These are phyloP conservation scores for Neotoxoptera formosana DNA, from an alignment of 1,140 invertebrate species.

Conservation along the genomic window DNA sequence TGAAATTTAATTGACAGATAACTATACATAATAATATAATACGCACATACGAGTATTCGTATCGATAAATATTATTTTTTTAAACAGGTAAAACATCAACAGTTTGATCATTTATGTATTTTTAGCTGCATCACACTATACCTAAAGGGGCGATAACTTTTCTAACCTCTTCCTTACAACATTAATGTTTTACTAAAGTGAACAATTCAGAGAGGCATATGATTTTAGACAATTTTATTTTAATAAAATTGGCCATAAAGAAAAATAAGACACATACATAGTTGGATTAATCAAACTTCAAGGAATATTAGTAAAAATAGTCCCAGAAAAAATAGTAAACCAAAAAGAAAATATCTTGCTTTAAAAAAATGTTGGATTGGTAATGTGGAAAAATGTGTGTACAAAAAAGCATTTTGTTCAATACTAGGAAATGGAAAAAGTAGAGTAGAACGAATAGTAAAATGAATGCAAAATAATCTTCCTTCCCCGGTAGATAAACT, in stretches of 20 bases:
- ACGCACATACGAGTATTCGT: neutral
- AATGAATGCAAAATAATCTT: constrained; percentile 40
- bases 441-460: constrained; percentile 50
- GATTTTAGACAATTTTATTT: constrained; percentile 33
- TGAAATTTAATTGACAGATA: neutral
- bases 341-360: constrained; percentile 53
- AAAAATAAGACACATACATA: constrained; percentile 37
- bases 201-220: neutral
- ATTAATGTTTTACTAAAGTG: neutral
- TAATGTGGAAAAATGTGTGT: constrained; percentile 38
- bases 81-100: neutral
- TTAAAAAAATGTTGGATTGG: constrained; percentile 11
- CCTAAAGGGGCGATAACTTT: neutral
- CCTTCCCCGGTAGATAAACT: constrained; percentile 26
- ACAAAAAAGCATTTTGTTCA: constrained; percentile 33
- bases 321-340: constrained; percentile 41
- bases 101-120: neutral
- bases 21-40: neutral
- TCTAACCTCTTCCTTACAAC: neutral
- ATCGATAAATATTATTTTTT: neutral
- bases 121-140: neutral
- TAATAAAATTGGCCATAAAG: constrained; percentile 37
- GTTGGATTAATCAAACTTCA: constrained; percentile 40
- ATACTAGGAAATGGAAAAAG: constrained; percentile 35
- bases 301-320: constrained; percentile 12